These are phyloP conservation scores for Hydractinia echinata DNA, from an alignment of 30 jellyfish, hydroid and myxozoan genomes.

Conservation along the genomic window DNA sequence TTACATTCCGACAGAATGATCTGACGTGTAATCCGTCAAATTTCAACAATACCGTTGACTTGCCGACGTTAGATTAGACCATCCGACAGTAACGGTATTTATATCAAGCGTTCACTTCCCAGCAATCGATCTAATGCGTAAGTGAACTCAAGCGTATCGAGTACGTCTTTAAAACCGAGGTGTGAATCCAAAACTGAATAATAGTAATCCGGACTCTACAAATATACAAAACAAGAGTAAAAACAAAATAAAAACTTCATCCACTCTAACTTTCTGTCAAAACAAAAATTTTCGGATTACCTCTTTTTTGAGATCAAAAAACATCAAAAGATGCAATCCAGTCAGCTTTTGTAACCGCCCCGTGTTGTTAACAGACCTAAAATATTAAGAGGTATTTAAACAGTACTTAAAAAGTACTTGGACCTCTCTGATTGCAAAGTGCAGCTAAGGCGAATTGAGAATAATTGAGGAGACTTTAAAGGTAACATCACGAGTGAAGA, in stretches of 20 bases:
- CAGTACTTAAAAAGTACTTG: no score
- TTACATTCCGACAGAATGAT: no score
- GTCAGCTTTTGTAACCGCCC: slow-evolving; percentile 35
- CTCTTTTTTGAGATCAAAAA: slow-evolving; percentile 62
- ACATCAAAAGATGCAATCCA: slow-evolving; percentile 63
- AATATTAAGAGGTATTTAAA: background rate
- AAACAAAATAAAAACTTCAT: background rate
- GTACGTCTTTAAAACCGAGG: slow-evolving; percentile 75
- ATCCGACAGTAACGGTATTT: background rate
- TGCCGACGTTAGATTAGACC: no score
- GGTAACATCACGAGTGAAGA: no score
- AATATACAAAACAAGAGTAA: background rate
- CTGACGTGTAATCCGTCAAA: no score
- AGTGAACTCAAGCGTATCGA: slow-evolving; percentile 89
- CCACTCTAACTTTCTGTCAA: background rate
- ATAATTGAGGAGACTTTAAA: no score
- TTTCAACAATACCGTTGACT: no score
- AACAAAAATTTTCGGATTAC: slow-evolving; percentile 5
- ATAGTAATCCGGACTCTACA: slow-evolving; percentile 81
- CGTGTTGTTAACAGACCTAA: slow-evolving; percentile 13
- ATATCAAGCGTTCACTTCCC: slow-evolving; percentile 36
- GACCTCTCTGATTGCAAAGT: no score
- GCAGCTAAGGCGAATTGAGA: no score
- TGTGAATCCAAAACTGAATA: slow-evolving; percentile 76
- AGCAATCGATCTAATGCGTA: slow-evolving; percentile 81